Evolutionary conservation across 2,888 invertebrate species (phyloP).

Genomic region (Orchesella flavescens): DNA sequence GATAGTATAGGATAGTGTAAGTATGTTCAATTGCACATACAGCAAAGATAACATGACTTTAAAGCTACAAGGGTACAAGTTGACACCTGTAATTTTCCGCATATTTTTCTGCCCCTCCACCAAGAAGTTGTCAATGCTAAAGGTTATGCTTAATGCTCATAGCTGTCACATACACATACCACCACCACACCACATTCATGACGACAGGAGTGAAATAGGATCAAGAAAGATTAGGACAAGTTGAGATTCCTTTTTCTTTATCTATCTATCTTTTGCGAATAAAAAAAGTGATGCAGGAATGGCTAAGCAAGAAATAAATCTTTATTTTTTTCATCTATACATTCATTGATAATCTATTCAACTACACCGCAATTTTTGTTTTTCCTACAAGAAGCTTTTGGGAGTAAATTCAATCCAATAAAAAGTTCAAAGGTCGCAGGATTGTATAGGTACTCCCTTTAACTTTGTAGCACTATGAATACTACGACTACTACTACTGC

Average conservation of each 20-base stretch:
- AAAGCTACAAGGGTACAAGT: conserved; percentile 44
- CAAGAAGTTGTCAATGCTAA: conserved; percentile 55
- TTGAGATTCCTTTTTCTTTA: conserved; percentile 42
- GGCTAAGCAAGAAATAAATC: neutral
- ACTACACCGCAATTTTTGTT: too few species aligned
- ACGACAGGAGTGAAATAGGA: conserved; percentile 59
- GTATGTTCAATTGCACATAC: too few species aligned
- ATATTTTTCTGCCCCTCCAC: conserved; percentile 55
- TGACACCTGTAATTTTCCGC: conserved; percentile 65
- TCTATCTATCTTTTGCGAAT: neutral
- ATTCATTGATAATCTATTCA: neutral
- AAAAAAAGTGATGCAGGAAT: neutral
- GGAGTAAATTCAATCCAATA: neutral
- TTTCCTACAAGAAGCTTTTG: neutral
- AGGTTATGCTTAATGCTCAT: conserved; percentile 41
- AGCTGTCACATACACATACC: conserved; percentile 38
- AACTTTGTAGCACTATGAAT: neutral
- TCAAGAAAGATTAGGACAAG: conserved; percentile 56
- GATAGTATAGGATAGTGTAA: too few species aligned
- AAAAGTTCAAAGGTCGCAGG: conserved; percentile 49
- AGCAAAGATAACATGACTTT: conserved; percentile 25
- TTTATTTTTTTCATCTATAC: neutral
- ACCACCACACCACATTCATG: conserved; percentile 5
- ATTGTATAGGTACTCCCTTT: neutral
- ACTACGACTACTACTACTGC: too few species aligned